A percentile compares a stretch with the other conserved stretches of the same genome.
Conservation (phyloP, 2,797 vertebrate species). For the Rhinichthys osculus region DNA sequence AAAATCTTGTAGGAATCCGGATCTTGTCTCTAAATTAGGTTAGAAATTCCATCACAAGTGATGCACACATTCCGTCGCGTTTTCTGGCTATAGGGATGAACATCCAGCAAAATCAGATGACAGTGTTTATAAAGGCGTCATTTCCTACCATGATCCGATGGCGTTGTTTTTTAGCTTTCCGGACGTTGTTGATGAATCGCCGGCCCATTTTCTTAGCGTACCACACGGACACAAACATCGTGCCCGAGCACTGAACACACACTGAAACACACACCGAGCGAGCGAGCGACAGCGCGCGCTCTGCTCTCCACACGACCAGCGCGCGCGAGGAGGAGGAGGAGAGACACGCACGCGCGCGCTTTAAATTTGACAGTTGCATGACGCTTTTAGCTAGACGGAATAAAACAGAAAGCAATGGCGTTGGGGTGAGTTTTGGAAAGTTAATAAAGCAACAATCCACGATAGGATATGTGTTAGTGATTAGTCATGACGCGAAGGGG, state of each 20-base stretch:
- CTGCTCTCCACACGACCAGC: conserved; percentile 53
- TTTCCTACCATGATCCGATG: conserved; percentile 76
- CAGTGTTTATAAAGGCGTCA: not conserved
- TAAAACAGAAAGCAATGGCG: not conserved
- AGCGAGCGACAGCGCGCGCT: conserved; percentile 53
- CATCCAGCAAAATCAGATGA: not conserved
- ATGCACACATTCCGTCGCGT: not conserved
- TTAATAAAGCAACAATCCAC: not conserved
- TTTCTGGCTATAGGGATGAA: not conserved
- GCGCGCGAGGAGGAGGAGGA: conserved; percentile 14
- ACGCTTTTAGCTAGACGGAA: not conserved
- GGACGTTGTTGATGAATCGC: conserved; percentile 80
- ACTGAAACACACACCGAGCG: not conserved
- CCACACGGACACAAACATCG: conserved; percentile 86
- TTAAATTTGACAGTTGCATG: conserved; percentile 40
- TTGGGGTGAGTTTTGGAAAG: not conserved
- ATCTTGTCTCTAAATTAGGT: not conserved
- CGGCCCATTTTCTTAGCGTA: conserved; percentile 84
- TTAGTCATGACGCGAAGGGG: not conserved
- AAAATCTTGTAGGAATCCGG: not conserved
- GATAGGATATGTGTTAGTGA: too few species aligned
- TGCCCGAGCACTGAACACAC: conserved; percentile 57
- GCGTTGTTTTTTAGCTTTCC: conserved; percentile 77
- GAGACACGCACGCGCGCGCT: conserved; percentile 54
- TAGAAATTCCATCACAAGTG: not conserved